Evolutionary conservation across 1,140 invertebrate species (phyloP).

Genomic region (Pseudomyrmex sp.): DNA sequence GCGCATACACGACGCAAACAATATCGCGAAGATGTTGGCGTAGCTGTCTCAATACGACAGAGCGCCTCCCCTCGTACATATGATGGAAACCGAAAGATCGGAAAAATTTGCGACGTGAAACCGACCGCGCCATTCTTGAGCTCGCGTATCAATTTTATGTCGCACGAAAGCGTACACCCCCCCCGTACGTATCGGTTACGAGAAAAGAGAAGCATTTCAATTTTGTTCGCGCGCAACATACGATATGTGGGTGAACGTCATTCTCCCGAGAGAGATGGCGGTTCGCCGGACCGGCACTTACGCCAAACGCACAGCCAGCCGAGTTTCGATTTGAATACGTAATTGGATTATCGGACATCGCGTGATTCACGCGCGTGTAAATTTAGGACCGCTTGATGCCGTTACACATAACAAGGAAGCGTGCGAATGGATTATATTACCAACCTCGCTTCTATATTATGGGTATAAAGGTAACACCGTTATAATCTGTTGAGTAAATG

Average conservation of each 20-base stretch:
- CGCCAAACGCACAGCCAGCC: not conserved
- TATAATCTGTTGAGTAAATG: not conserved
- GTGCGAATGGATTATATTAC: conserved; percentile 34
- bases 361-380: conserved; percentile 24
- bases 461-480: conserved; percentile 16
- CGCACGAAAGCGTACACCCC: not conserved
- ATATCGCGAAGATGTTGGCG: not conserved
- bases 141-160: conserved; percentile 5
- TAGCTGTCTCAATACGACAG: not conserved
- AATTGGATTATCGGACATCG: conserved; percentile 30
- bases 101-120: not conserved
- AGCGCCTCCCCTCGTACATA: no score
- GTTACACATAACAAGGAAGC: not conserved
- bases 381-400: conserved; percentile 27
- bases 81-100: not conserved
- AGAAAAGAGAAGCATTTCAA: not conserved
- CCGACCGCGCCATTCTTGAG: not conserved
- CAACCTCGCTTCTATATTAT: not conserved
- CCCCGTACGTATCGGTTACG: no score
- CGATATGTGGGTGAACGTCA: not conserved
- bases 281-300: no score
- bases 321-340: conserved; percentile 38
- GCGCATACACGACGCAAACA: not conserved
- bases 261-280: not conserved
- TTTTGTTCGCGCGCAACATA: not conserved